Evolutionary conservation across 2,113 vertebrate species (phyloP).

Genomic region (Capreolus pygargus): DNA sequence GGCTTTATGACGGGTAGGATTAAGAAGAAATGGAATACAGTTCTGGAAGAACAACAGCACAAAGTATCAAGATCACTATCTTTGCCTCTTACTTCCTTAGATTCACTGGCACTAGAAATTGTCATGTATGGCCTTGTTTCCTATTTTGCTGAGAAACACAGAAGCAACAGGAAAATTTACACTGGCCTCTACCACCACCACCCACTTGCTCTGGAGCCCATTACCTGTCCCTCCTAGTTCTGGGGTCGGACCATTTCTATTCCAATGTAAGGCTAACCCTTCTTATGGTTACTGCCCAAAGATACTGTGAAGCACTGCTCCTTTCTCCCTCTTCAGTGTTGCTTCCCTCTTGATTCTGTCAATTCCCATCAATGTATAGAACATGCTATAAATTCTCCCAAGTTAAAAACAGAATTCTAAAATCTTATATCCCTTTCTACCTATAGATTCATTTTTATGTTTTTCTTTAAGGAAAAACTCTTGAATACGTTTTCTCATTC

Average conservation of each 20-base stretch:
- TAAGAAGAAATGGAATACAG: neutral
- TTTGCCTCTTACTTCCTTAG: neutral
- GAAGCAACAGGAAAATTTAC: neutral
- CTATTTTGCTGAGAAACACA: slow-evolving; percentile 4
- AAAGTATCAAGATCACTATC: neutral
- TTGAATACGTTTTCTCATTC: neutral
- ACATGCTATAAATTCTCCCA: neutral
- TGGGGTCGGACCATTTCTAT: neutral
- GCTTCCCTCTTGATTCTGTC: neutral
- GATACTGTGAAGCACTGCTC: neutral
- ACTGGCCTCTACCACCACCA: neutral
- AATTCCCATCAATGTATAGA: neutral
- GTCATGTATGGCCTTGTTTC: neutral
- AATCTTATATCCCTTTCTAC: neutral
- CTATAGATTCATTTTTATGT: neutral
- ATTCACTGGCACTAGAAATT: neutral
- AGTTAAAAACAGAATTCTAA: neutral
- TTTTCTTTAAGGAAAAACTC: neutral
- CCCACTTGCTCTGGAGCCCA: neutral
- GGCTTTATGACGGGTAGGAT: neutral
- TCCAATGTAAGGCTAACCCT: neutral
- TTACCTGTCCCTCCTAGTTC: neutral
- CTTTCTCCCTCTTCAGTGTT: neutral
- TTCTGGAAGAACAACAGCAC: neutral
- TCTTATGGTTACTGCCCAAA: neutral